Base-by-base conservation (phyloP, 2,888 invertebrate genomes). In the Abrostola tripartita region DNA sequence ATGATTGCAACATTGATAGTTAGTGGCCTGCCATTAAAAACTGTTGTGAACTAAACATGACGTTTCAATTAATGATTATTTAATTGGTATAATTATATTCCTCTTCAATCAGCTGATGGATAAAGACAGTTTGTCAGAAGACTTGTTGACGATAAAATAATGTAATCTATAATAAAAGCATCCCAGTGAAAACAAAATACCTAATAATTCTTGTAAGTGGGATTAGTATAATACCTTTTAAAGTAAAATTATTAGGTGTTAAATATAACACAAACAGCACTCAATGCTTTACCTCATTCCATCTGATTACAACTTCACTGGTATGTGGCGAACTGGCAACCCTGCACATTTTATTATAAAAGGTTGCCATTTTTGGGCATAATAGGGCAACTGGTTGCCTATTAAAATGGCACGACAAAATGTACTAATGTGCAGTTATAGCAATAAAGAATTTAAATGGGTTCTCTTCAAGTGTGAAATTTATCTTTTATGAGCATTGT, bases 311-410 rank as follows among this genome's bases (percentile, higher is more conserved):
- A 9, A 58, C 7, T 14, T 10, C 5, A 12, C 8, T 0, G 14
- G 36, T 55, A n/a, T 52, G 56, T 52, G 37, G 24, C 24, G 24
- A 24, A 24, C 41, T 68, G 50, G 12, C 55, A 70, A 37, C 70
- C 51, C 55, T 63, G 59, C 74, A 73, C 74, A 78, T 77, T 78
- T 84, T 78, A 82, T 82, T 72, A 74, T 71, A 74, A 76, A 78
- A 71, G 55, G 41, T 42, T 51, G 56, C 82, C 86, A 76, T 84
- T 81, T 82, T 82, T 78, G 79, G 84, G 58, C 66, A 70, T 68
- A 76, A 81, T 63, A 40, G 53, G 12, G 38, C 44, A 54, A 71
- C 67, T 35, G 52, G 74, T 67, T 64, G 37, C 24, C 58, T 61
- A 64, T 71, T 76, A 67, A 61, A 67, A 64, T 59, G 67, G 61